phyloP scores from a whole-genome alignment of 92 coral and sea anemone species.

The Epizoanthus scotinus region DNA sequence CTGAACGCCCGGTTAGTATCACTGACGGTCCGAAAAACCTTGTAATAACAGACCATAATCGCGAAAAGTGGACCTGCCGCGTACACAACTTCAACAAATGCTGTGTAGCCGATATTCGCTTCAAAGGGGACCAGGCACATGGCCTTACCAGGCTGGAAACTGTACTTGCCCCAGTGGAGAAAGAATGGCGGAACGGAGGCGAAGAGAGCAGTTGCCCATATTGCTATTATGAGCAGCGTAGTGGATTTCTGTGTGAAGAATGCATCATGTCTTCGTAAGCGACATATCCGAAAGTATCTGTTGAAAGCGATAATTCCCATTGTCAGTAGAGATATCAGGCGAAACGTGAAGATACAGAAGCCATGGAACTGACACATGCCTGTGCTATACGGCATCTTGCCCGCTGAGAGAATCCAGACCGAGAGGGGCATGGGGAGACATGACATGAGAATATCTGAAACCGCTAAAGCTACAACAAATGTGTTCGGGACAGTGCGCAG shows the following conservation, averaged over 20 bases:
- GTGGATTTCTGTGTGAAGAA: conserved; percentile 48
- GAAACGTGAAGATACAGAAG: conserved; percentile 59
- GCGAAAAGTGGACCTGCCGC: conserved; percentile 45
- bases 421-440: conserved; percentile 66
- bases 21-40: conserved; percentile 58
- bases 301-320: conserved; percentile 68
- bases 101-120: conserved; percentile 56
- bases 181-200: conserved; percentile 65
- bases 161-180: conserved; percentile 49
- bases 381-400: conserved; percentile 53
- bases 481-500: conserved; percentile 64
- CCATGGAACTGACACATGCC: conserved; percentile 59
- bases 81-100: conserved; percentile 60
- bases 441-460: conserved; percentile 65
- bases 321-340: conserved; percentile 59
- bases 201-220: conserved; percentile 49
- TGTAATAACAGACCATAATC: conserved; percentile 53
- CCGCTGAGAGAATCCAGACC: conserved; percentile 41
- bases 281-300: conserved; percentile 60
- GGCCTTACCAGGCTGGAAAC: conserved; percentile 77
- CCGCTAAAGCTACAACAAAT: conserved; percentile 61
- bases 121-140: conserved; percentile 79
- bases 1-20: conserved; percentile 56
- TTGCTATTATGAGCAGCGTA: conserved; percentile 27
- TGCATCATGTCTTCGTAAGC: conserved; percentile 43